phyloP scores from a whole-genome alignment of 2,888 invertebrate genomes.

The Cerceris rybyensis region DNA sequence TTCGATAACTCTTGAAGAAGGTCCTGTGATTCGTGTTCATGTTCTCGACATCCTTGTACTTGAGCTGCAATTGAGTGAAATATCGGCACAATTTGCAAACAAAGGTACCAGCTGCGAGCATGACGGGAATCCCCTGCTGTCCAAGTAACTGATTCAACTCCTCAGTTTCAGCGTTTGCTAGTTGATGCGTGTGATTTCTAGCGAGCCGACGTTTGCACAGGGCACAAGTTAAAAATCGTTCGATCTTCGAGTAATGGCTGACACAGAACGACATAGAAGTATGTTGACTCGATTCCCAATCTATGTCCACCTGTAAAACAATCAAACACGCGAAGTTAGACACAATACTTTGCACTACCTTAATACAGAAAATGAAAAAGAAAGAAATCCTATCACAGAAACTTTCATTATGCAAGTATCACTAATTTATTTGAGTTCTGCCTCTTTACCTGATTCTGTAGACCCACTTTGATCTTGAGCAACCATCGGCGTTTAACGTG shows the following conservation, averaged over 20 bases:
- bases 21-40: slow-evolving; percentile 82
- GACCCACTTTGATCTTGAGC: slow-evolving; percentile 77
- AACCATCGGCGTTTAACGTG: slow-evolving; percentile 81
- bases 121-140: slow-evolving; percentile 87
- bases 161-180: slow-evolving; percentile 84
- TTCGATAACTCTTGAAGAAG: slow-evolving; percentile 86
- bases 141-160: slow-evolving; percentile 83
- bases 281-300: slow-evolving; percentile 81
- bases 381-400: too few species aligned
- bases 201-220: slow-evolving; percentile 90
- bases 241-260: slow-evolving; percentile 87
- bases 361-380: neutral
- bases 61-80: slow-evolving; percentile 88
- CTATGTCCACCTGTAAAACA: slow-evolving; percentile 78
- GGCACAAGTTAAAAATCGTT: slow-evolving; percentile 89
- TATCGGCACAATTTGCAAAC: slow-evolving; percentile 92
- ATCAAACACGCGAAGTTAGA: neutral
- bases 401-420: too few species aligned
- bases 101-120: slow-evolving; percentile 87
- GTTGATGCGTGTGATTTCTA: slow-evolving; percentile 89
- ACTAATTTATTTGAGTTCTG: neutral
- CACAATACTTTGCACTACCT: neutral
- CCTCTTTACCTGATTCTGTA: slow-evolving; percentile 74
- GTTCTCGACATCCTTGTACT: slow-evolving; percentile 82
- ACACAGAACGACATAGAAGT: slow-evolving; percentile 82